Evolutionary conservation across 2,888 invertebrate species (phyloP), one percentile per base, ranked within the genome.

Genomic region (Ochropleura leucogaster): DNA sequence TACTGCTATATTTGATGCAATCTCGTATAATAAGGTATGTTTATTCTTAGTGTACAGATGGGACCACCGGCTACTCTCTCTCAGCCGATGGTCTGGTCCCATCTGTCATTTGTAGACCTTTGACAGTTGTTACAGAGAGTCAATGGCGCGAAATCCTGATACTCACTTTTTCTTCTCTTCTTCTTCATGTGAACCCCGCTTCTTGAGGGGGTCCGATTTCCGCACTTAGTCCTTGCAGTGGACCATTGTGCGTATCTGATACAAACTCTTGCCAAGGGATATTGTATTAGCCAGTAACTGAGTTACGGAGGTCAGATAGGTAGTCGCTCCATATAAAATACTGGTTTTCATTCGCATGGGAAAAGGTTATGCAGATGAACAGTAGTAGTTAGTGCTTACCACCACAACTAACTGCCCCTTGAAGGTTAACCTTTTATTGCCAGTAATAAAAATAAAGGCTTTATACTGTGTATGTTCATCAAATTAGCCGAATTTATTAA

Each of bases 1-100:
- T 72, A 98, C 98, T 0, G 98, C 98, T 84, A 98, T 99, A 73
- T 99, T 99, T 91, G 99, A 99, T 92, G 94, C 97, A 0, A 99
- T 99, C 80, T 98, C 99, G 0, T 99, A 99, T 90, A 97, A 97
- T 81, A 99, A 99, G 97, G 98, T 98, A 92, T 90, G 47, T 46
- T 46, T 46, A 40, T 12, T 64, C 49, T 6, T 14, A 1, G 20
- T 18, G 42, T n/a, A n/a, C n/a, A n/a, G n/a, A n/a, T n/a, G n/a
- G n/a, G n/a, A n/a, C n/a, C n/a, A n/a, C n/a, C n/a, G n/a, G n/a
- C n/a, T n/a, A n/a, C n/a, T n/a, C n/a, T n/a, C n/a, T n/a, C n/a
- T n/a, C n/a, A n/a, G n/a, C n/a, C n/a, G n/a, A n/a, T n/a, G n/a
- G n/a, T n/a, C n/a, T n/a, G 42, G 10, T 14, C 57, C 55, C 5